Conservation (phyloP, 2,113 vertebrate genomes). For the Conger conger region DNA sequence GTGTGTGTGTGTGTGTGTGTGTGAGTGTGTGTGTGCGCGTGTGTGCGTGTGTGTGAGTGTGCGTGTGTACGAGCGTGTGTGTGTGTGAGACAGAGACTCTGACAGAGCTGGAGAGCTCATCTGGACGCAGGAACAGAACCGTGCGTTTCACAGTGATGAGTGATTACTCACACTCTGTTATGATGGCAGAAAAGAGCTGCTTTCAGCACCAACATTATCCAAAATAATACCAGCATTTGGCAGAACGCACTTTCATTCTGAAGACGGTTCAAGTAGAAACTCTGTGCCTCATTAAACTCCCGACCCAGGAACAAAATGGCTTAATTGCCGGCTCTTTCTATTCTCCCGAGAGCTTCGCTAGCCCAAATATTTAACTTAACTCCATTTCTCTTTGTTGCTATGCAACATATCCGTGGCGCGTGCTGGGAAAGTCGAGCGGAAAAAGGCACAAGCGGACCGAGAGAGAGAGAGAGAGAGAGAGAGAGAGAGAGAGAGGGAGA, state of each 20-base stretch:
- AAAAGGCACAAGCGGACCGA: constrained; percentile 17
- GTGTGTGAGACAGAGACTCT: too few species aligned
- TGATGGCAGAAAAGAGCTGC: not conserved
- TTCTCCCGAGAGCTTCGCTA: not conserved
- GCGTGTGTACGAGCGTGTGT: too few species aligned
- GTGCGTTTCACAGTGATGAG: not conserved
- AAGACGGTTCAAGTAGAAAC: not conserved
- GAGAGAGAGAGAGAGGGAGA: not conserved
- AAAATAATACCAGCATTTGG: not conserved
- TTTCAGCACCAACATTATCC: not conserved
- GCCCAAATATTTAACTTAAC: constrained; percentile 23
- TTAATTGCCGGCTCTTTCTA: constrained; percentile 6
- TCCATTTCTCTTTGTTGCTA: constrained; percentile 14
- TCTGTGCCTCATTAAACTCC: not conserved
- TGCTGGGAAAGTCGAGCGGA: constrained; percentile 23
- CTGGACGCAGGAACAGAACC: not conserved
- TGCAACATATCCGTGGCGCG: constrained; percentile 20
- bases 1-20: too few species aligned
- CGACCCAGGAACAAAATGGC: constrained; percentile 9
- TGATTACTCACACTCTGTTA: not conserved
- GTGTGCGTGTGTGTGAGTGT: too few species aligned
- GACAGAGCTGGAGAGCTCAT: not conserved
- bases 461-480: constrained; percentile 19
- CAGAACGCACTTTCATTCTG: not conserved
- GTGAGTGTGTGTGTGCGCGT: too few species aligned